Base-by-base conservation (phyloP, 2,113 vertebrate species). In the Calyptomena viridis region DNA sequence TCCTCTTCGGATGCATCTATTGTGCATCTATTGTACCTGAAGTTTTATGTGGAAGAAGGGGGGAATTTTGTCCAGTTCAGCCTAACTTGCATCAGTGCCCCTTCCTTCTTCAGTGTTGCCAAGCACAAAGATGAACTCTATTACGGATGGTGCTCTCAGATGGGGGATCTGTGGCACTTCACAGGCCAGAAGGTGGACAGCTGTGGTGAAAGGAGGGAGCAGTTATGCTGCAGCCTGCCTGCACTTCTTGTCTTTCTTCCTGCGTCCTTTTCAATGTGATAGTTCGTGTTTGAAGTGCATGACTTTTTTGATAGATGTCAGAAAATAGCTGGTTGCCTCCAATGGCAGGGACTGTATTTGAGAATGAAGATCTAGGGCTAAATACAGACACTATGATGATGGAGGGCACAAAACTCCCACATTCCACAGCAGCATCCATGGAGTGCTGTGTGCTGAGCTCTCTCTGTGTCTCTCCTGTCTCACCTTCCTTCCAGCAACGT, bases 201-300 rank as follows among this genome's bases (percentile, higher is more conserved):
- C 74, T 2, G 1, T 30, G 39, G 42, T n/a, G 42, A 35, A 50
- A 33, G 71, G 62, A 60, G 27, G 24, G 21, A 42, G 12, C 1
- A 4, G 49, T 67, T 63, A 2, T 2, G 19, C n/a, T 56, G 23
- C 37, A 0, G 2, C 27, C 35, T 76, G 35, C 35, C 52, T 8
- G 2, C 0, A 1, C 22, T 76, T 7, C 30, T 9, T 0, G 0
- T 53, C 31, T 50, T 50, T 59, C 56, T 42, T 76, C 31, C 18
- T 58, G 58, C 15, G 47, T 8, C 30, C 6, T 83, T 85, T 84
- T 72, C 44, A 72, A 18, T 42, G 21, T 3, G 2, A 2, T 31
- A 31, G 25, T 53, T 92, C 7, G 6, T 37, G 17, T 69, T 40
- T 18, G 37, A 37, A n/a, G 24, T 28, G 46, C 6, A 9, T 31